Percentiles rank a stretch among this genome's conserved stretches.
Conservation (phyloP, 2,888 invertebrate genomes). For the Hyposoter didymator region DNA sequence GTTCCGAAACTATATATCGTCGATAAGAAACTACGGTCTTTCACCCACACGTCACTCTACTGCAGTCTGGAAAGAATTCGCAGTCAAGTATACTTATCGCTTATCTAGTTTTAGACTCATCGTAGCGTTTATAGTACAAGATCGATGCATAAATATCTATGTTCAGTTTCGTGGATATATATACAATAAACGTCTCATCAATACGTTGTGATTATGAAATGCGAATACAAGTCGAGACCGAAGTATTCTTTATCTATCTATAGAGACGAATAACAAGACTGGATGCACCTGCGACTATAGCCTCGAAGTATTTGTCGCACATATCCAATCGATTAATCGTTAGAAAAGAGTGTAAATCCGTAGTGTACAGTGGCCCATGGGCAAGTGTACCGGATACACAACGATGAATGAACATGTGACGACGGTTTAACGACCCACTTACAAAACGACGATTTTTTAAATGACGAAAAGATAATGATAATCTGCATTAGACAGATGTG, state of each 20-base stretch:
- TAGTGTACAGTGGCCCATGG: neutral
- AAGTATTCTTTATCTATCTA: constrained; percentile 34
- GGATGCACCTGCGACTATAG: constrained; percentile 34
- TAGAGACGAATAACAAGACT: constrained; percentile 32
- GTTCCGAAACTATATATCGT: neutral
- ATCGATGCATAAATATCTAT: neutral
- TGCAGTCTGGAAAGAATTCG: neutral
- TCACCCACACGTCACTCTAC: constrained; percentile 13
- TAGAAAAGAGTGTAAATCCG: constrained; percentile 20
- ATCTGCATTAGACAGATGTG: neutral
- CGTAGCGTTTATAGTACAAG: neutral
- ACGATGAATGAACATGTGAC: neutral
- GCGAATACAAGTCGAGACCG: neutral
- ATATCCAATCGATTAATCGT: constrained; percentile 55
- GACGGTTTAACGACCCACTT: constrained; percentile 17
- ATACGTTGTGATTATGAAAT: constrained; percentile 7
- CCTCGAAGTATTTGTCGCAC: neutral
- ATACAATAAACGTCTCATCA: neutral
- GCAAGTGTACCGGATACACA: neutral
- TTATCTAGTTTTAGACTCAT: constrained; percentile 6
- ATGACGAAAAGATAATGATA: neutral
- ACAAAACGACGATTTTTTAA: neutral
- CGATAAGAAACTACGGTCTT: constrained; percentile 21
- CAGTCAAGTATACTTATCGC: constrained; percentile 4
- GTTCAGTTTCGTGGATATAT: neutral